Evolutionary conservation across 2,888 invertebrate genomes (phyloP).

Genomic region (Tethea ocularis): DNA sequence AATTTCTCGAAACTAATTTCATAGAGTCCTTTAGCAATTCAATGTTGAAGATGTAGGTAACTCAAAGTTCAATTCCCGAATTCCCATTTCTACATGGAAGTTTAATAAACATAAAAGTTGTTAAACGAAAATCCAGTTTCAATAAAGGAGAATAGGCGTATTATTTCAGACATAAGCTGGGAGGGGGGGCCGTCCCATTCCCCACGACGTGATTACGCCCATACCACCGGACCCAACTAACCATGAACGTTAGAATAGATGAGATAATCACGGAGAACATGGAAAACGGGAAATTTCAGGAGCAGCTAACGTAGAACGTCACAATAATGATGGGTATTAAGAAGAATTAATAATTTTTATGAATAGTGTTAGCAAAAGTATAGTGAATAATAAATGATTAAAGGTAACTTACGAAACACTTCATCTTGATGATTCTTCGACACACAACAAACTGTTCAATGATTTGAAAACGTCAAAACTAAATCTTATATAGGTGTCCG

Average conservation of each 20-base stretch:
- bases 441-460: conserved; percentile 3
- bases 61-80: background rate
- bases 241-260: conserved; percentile 4
- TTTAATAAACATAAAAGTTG: background rate
- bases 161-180: background rate
- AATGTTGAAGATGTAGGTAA: background rate
- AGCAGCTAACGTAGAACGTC: background rate
- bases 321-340: background rate
- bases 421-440: conserved; percentile 4
- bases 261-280: conserved; percentile 1
- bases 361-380: too few species aligned
- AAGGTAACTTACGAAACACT: conserved; percentile 8
- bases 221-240: background rate
- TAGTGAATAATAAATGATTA: too few species aligned
- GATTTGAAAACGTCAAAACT: background rate
- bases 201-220: background rate
- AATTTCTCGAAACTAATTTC: background rate
- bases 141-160: background rate
- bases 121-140: conserved; percentile 1
- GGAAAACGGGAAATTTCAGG: background rate
- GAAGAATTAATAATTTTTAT: background rate
- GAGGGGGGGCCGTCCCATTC: background rate
- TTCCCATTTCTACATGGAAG: background rate
- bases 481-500: background rate
- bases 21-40: background rate